These are phyloP conservation scores for Philonicus albiceps DNA, from an alignment of 2,888 invertebrate genomes.

Conservation along the genomic window DNA sequence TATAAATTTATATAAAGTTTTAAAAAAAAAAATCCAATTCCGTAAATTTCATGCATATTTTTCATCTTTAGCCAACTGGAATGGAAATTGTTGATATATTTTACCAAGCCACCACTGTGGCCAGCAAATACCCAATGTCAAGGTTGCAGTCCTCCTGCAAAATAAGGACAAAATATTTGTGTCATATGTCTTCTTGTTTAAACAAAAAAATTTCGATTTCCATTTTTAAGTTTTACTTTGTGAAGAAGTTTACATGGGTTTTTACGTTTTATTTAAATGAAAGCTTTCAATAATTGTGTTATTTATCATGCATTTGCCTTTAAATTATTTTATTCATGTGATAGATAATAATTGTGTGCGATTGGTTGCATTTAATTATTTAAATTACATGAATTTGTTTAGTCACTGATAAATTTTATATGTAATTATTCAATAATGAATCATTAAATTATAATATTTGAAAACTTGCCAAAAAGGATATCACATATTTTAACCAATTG, in stretches of 20 bases:
- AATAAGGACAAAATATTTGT: constrained; percentile 52
- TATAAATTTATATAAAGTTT: constrained; percentile 42
- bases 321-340: background rate
- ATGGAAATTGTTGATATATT: constrained; percentile 33
- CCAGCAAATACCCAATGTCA: constrained; percentile 72
- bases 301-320: background rate
- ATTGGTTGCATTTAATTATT: background rate
- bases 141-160: constrained; percentile 75
- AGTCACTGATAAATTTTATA: background rate
- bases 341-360: background rate
- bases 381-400: background rate
- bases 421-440: background rate
- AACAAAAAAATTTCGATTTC: background rate
- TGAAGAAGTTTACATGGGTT: background rate
- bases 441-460: background rate
- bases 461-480: no score
- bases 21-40: constrained; percentile 25
- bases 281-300: constrained; percentile 19
- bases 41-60: background rate
- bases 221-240: background rate
- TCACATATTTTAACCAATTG: background rate
- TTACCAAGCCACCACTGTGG: constrained; percentile 70
- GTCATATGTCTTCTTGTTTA: background rate
- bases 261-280: constrained; percentile 8
- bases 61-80: background rate